phyloP scores from a whole-genome alignment of 2,888 invertebrate species.

The Dryobota labecula region DNA sequence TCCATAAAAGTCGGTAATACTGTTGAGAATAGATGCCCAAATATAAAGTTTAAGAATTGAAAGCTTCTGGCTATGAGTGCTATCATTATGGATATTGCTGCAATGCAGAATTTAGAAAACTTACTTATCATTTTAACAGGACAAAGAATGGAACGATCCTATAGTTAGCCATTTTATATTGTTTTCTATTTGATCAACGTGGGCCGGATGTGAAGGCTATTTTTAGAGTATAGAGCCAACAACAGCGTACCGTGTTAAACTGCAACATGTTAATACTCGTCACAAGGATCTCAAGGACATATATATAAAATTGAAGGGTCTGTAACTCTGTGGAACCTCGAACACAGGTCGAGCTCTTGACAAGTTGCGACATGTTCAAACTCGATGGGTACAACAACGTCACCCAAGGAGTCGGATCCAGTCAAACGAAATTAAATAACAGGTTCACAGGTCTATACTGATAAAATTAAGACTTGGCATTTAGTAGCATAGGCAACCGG shows the following conservation, averaged over 20 bases:
- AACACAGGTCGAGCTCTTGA: constrained; percentile 27
- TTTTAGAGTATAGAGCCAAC: background rate
- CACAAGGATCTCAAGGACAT: constrained; percentile 24
- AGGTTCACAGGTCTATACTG: constrained; percentile 25
- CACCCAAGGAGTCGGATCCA: constrained; percentile 8
- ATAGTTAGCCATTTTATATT: background rate
- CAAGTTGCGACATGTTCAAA: constrained; percentile 53
- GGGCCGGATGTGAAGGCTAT: constrained; percentile 16
- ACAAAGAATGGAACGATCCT: background rate
- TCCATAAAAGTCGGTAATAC: constrained; percentile 14
- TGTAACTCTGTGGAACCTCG: background rate
- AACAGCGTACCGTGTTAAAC: background rate
- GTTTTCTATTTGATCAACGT: too few species aligned
- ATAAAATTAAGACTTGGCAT: constrained; percentile 20
- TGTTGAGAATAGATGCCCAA: background rate
- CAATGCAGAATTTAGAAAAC: background rate
- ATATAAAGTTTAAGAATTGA: constrained; percentile 5
- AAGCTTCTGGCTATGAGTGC: background rate
- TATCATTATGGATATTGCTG: background rate
- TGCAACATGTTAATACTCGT: constrained; percentile 29
- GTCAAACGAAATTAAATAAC: constrained; percentile 41
- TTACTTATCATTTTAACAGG: background rate
- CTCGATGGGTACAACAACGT: constrained; percentile 29
- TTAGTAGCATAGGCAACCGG: background rate
- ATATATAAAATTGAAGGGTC: constrained; percentile 33